Evolutionary conservation across 2,888 invertebrate genomes (phyloP).

Genomic region (Unio delphinus): DNA sequence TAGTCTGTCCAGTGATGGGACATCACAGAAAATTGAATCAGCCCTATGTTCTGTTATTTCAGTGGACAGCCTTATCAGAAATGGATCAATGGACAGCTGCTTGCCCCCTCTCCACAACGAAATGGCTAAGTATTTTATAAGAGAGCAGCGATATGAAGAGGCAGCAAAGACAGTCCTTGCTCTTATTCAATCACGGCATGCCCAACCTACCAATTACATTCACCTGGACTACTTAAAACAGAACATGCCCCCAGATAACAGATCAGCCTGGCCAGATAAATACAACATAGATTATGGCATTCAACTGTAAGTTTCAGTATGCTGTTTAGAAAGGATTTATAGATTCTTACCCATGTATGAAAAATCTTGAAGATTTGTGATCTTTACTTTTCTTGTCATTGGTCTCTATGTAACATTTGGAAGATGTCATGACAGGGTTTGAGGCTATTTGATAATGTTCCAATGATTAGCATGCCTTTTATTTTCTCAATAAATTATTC

Average conservation of each 20-base stretch:
- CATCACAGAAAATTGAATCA: background rate
- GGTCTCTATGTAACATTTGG: no score
- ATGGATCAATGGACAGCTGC: slow-evolving; percentile 26
- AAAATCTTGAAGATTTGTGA: no score
- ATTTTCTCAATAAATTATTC: no score
- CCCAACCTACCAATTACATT: slow-evolving; percentile 10
- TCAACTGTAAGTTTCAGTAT: slow-evolving; percentile 21
- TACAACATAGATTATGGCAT: slow-evolving; percentile 39
- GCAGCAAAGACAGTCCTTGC: slow-evolving; percentile 11
- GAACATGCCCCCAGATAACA: slow-evolving; percentile 15
- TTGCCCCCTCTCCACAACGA: slow-evolving; percentile 16
- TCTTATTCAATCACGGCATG: slow-evolving; percentile 13
- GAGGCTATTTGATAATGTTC: no score
- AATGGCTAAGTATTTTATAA: slow-evolving; percentile 24
- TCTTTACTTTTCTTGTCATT: no score
- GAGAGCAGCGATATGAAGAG: slow-evolving; percentile 19
- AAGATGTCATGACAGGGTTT: no score
- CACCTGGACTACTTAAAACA: slow-evolving; percentile 17
- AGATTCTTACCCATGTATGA: no score
- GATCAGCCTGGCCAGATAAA: slow-evolving; percentile 25
- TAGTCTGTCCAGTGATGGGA: no score
- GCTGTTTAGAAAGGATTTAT: background rate
- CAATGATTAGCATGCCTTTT: no score
- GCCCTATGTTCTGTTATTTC: background rate
- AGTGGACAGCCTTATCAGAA: slow-evolving; percentile 27